Percentiles rank a stretch among this genome's conserved stretches.
Evolutionary conservation across 2,113 vertebrate species (phyloP).

Genomic region (Pongo abelii): DNA sequence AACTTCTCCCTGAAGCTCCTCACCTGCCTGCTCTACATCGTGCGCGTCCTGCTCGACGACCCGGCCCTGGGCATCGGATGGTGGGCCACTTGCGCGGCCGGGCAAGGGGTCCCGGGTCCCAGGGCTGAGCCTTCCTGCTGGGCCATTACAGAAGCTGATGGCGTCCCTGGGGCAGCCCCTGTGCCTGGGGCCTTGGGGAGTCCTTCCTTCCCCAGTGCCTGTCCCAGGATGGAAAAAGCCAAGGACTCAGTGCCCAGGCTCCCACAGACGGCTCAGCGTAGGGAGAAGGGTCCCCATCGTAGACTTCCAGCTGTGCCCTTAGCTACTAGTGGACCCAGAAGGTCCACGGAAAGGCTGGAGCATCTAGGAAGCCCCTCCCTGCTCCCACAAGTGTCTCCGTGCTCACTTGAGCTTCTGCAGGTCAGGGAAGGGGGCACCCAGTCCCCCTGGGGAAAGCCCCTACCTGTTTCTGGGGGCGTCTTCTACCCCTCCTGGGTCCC

Average conservation of each 20-base stretch:
- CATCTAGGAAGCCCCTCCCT: background rate
- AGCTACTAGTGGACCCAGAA: background rate
- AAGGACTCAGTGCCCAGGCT: accelerated
- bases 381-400: background rate
- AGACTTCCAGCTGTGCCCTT: accelerated
- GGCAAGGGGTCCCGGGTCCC: background rate
- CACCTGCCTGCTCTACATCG: slow-evolving; percentile 94
- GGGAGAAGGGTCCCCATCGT: accelerated
- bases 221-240: too few species aligned
- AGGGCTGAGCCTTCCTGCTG: background rate
- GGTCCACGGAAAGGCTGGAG: background rate
- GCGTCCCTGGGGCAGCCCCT: background rate
- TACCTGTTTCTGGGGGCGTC: background rate
- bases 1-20: slow-evolving; percentile 98
- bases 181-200: background rate
- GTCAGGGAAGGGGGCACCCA: background rate
- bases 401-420: background rate
- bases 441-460: too few species aligned
- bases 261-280: accelerated
- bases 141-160: accelerated
- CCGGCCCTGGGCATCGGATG: slow-evolving; percentile 83
- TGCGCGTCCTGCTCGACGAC: slow-evolving; percentile 93
- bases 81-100: slow-evolving; percentile 79
- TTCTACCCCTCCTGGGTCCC: background rate
- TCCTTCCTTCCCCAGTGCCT: background rate